Evolutionary conservation across 1,140 invertebrate species (phyloP).

Genomic region (Geopemphigus sp.): DNA sequence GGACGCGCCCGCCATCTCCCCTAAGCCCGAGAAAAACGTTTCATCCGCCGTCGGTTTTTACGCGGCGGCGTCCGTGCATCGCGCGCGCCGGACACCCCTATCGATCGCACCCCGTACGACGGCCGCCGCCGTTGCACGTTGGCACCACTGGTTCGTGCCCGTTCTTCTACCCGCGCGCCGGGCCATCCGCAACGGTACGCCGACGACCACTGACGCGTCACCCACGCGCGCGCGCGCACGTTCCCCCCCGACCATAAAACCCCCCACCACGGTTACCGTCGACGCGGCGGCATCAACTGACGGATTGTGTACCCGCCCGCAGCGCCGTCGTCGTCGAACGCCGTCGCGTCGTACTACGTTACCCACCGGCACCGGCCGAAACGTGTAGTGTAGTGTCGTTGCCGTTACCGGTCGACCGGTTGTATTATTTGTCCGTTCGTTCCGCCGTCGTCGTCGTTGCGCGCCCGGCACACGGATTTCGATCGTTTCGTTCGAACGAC

Average conservation of each 20-base stretch:
- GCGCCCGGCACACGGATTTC: no score
- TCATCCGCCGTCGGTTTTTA: no score
- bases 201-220: background rate
- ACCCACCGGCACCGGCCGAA: background rate
- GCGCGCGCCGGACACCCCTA: background rate
- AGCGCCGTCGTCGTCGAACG: background rate
- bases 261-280: background rate
- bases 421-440: background rate
- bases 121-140: conserved; percentile 7
- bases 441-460: background rate
- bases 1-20: no score
- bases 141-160: conserved; percentile 26
- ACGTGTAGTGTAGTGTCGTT: conserved; percentile 31
- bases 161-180: background rate
- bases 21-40: no score
- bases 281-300: background rate
- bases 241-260: background rate
- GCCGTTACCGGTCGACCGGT: conserved; percentile 25
- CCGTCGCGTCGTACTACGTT: background rate
- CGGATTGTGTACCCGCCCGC: background rate
- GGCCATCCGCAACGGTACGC: background rate
- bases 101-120: conserved; percentile 10
- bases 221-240: background rate
- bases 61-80: background rate
- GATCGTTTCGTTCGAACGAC: no score